These are phyloP conservation scores for Agriopis leucophaearia DNA, from an alignment of 2,888 invertebrate species.

Conservation along the genomic window DNA sequence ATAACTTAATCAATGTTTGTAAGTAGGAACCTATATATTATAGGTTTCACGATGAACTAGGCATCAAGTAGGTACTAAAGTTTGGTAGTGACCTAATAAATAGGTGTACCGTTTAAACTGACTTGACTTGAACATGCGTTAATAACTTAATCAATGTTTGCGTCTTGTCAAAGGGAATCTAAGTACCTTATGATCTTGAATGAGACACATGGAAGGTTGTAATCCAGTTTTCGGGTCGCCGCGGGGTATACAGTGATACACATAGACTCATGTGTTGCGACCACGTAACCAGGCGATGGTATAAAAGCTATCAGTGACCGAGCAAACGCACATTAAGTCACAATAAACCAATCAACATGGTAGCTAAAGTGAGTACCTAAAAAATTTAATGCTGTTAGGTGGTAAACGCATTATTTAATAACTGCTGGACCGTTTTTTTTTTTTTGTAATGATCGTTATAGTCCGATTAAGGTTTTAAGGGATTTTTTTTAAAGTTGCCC, in stretches of 20 bases:
- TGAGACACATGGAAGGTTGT: constrained; percentile 52
- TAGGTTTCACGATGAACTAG: no score
- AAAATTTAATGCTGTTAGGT: background rate
- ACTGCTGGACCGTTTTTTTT: no score
- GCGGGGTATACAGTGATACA: constrained; percentile 42
- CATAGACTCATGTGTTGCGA: constrained; percentile 38
- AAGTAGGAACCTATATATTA: no score
- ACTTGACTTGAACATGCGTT: background rate
- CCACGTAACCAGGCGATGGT: constrained; percentile 48
- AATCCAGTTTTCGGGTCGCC: constrained; percentile 59
- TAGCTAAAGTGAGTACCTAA: constrained; percentile 72
- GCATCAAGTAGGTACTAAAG: no score
- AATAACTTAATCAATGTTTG: constrained; percentile 21
- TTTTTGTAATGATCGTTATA: no score
- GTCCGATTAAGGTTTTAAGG: no score
- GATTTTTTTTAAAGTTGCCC: no score
- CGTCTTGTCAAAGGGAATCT: constrained; percentile 9
- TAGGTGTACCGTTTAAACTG: constrained; percentile 3
- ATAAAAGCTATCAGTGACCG: constrained; percentile 66
- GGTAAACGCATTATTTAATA: no score
- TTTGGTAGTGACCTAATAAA: constrained; percentile 8
- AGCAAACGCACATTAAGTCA: constrained; percentile 64
- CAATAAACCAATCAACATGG: constrained; percentile 73
- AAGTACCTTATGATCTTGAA: constrained; percentile 38
- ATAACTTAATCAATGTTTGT: constrained; percentile 20